Base-by-base conservation (phyloP, 2,888 invertebrate genomes). In the Pandemis corylana region DNA sequence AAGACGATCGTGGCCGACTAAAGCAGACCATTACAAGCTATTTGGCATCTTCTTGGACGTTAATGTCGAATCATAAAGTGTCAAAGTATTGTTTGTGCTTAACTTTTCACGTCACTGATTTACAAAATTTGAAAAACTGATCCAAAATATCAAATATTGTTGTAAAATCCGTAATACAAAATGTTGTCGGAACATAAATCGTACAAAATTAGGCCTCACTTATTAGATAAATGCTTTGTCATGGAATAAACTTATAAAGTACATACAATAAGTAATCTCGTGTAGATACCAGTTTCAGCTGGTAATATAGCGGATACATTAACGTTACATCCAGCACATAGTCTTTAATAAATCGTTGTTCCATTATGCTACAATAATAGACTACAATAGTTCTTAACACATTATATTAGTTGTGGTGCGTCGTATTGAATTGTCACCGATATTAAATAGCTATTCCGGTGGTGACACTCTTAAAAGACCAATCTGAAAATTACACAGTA, bases 31-130 rank as follows among this genome's bases (percentile, higher is more conserved):
- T 85, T 84, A 91, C 84, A 89, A 90, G 88, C 92, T 94, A 94
- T 94, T 94, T 94, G 94, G 94, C 94, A 94, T 90, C 93, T 90
- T 89, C 79, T 85, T 89, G 94, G 94, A 94, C 94, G 94, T 89
- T 87, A 85, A 86, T 84, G 87, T 91, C 87, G 85, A 87, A 81
- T 86, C 81, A 82, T 85, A 87, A 86, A 85, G 87, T 85, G 84
- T 84, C 80, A 80, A 84, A 80, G 65, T 67, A 81, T 80, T 66
- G 82, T 88, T 90, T 89, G 90, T 90, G 90, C 90, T 85, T 51
- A 68, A 65, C 49, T 46, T 51, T 53, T 64, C 66, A 64, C 68
- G 28, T 72, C 51, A 64, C 65, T 59, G 41, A 53, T 68, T 59
- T 63, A 49, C 65, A 63, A 72, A 59, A 20, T 63, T 72, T 75